Conservation (phyloP, 2,888 invertebrate genomes). For the Sesia bembeciformis region DNA sequence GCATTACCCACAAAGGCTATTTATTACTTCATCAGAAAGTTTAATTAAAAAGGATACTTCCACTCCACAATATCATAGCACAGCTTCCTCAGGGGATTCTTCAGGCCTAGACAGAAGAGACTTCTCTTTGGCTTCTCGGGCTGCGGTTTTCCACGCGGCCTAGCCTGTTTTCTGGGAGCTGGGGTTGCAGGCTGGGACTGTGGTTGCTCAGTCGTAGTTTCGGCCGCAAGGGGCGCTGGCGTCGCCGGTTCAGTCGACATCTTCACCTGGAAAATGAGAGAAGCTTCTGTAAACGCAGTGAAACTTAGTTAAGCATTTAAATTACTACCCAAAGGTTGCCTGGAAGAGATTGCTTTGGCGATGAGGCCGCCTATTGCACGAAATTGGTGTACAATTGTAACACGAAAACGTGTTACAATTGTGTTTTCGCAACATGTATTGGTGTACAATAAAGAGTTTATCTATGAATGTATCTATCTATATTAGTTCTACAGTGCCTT, state of each 20-base stretch:
- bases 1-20: neutral
- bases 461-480: too few species aligned
- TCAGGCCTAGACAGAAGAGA: slow-evolving; percentile 91
- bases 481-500: too few species aligned
- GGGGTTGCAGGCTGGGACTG: slow-evolving; percentile 28
- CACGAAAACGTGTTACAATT: too few species aligned
- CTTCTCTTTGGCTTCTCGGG: slow-evolving; percentile 94
- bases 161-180: slow-evolving; percentile 73
- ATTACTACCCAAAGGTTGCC: too few species aligned
- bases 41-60: slow-evolving; percentile 94
- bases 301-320: too few species aligned
- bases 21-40: neutral
- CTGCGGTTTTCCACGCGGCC: slow-evolving; percentile 86
- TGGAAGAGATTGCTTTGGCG: too few species aligned
- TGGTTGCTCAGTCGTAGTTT: slow-evolving; percentile 33
- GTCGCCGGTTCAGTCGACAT: slow-evolving; percentile 48
- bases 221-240: slow-evolving; percentile 26
- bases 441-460: too few species aligned
- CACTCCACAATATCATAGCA: slow-evolving; percentile 98
- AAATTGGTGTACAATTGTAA: too few species aligned
- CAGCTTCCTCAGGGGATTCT: slow-evolving; percentile 95
- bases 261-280: slow-evolving; percentile 33
- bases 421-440: too few species aligned
- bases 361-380: too few species aligned
- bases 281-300: too few species aligned